A percentile compares a stretch with the other conserved stretches of the same genome.
phyloP scores from a whole-genome alignment of 2,797 vertebrate species.

The Enteromius thamalakanensis region DNA sequence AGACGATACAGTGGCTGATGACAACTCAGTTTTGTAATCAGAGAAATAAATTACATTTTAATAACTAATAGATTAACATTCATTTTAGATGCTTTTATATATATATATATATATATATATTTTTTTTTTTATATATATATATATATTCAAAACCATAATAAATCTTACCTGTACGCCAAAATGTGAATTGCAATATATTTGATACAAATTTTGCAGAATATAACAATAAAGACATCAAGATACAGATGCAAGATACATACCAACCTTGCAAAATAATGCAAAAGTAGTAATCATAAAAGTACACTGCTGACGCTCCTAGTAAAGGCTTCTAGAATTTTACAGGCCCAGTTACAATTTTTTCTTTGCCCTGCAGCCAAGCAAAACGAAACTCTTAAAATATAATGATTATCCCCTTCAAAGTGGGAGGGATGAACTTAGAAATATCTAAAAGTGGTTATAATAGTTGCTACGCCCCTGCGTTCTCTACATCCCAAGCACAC shows the following conservation, averaged over 20 bases:
- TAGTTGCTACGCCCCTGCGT: background rate
- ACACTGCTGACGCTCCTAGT: background rate
- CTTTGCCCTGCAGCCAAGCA: slow-evolving; percentile 1
- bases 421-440: slow-evolving; percentile 17
- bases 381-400: slow-evolving; percentile 26
- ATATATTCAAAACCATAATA: background rate
- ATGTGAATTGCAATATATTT: background rate
- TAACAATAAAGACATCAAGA: background rate
- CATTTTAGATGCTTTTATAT: too few species aligned
- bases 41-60: background rate
- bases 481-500: slow-evolving; percentile 24
- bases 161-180: background rate
- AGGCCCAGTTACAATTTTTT: background rate
- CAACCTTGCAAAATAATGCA: background rate
- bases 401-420: slow-evolving; percentile 14
- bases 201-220: background rate
- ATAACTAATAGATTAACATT: too few species aligned
- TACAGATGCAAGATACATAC: too few species aligned
- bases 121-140: too few species aligned
- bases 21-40: background rate
- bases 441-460: background rate
- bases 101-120: too few species aligned
- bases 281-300: background rate
- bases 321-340: background rate
- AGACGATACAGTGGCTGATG: too few species aligned